These are phyloP conservation scores for Seladonia tumulorum DNA, from an alignment of 2,888 invertebrate genomes.

Conservation along the genomic window DNA sequence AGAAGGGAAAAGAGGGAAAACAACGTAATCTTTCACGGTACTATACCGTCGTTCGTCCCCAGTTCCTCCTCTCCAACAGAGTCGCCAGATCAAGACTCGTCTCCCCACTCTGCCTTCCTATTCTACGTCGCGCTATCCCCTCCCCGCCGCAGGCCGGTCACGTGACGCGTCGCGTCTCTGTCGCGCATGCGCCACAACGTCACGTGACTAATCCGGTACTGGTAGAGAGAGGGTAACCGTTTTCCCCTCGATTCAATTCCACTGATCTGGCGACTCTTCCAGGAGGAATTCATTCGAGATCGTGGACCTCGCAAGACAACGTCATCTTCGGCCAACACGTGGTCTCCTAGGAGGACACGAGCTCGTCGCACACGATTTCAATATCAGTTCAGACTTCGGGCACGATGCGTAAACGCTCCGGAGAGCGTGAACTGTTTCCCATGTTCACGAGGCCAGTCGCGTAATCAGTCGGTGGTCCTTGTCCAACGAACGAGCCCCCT, in stretches of 20 bases:
- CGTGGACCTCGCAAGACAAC: background rate
- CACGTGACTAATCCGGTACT: no score
- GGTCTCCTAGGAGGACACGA: background rate
- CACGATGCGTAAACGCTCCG: conserved; percentile 61
- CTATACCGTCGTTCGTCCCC: conserved; percentile 5
- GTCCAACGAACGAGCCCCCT: background rate
- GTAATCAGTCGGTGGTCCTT: background rate
- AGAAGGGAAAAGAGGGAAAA: conserved; percentile 24
- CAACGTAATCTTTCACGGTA: conserved; percentile 18
- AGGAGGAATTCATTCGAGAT: background rate
- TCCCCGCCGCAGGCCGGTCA: no score
- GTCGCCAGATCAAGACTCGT: no score
- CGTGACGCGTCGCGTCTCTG: no score
- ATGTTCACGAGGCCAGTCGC: background rate
- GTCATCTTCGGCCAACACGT: background rate
- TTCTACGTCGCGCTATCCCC: no score
- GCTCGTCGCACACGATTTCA: conserved; percentile 16
- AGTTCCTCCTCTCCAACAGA: background rate
- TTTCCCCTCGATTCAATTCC: no score
- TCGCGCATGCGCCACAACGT: no score
- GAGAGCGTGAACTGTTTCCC: conserved; percentile 61
- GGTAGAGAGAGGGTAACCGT: no score
- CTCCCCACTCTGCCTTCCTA: no score
- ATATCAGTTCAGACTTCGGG: conserved; percentile 52
- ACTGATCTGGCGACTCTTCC: background rate